phyloP scores from a whole-genome alignment of 2,113 vertebrate genomes.

The Anthoscopus minutus region DNA sequence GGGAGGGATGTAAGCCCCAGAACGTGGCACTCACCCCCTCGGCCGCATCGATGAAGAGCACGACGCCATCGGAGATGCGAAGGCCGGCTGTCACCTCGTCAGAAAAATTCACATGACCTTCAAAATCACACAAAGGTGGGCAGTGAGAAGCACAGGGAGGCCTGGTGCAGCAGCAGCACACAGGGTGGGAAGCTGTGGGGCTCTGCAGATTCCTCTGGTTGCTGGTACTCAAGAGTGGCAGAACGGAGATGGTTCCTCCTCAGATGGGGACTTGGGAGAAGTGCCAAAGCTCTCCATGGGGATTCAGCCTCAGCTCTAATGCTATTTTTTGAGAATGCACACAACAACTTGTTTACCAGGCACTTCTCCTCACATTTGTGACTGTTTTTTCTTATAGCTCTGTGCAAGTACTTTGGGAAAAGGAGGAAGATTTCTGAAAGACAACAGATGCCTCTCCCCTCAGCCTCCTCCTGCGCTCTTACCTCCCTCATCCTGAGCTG shows the following conservation, averaged over 20 bases:
- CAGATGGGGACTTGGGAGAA: background rate
- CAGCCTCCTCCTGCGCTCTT: background rate
- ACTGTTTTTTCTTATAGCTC: slow-evolving; percentile 13
- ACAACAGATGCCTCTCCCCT: slow-evolving; percentile 5
- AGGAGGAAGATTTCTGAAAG: background rate
- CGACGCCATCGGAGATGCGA: slow-evolving; percentile 91
- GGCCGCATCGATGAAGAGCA: slow-evolving; percentile 96
- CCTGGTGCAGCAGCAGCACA: background rate
- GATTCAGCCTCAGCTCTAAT: background rate
- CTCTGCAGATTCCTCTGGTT: background rate
- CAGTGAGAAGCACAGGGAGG: background rate
- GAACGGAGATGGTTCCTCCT: background rate
- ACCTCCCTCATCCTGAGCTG: background rate
- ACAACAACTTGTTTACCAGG: background rate
- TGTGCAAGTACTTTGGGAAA: background rate
- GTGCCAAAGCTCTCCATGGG: background rate
- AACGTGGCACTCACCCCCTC: slow-evolving; percentile 83
- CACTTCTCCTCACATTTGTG: background rate
- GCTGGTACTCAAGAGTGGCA: background rate
- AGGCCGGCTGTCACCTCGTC: slow-evolving; percentile 95
- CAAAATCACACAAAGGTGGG: background rate
- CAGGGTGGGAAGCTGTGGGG: background rate
- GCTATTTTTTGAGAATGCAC: background rate
- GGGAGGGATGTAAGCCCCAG: background rate
- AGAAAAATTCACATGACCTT: slow-evolving; percentile 96